Evolutionary conservation across 2,888 invertebrate species (phyloP).

Genomic region (Dryobotodes eremita): DNA sequence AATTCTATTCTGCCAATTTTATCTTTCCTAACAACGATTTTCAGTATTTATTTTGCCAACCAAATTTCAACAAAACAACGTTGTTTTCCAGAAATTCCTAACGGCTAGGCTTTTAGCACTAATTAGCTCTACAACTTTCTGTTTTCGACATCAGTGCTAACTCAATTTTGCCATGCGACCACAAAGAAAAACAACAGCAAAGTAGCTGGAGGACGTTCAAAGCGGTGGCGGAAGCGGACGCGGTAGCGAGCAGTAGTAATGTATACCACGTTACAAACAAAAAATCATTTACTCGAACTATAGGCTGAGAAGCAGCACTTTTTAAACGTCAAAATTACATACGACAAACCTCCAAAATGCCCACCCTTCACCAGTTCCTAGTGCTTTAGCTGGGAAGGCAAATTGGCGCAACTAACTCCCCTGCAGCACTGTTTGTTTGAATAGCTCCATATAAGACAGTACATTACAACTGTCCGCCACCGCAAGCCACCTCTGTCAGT

Average conservation of each 20-base stretch:
- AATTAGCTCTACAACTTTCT: constrained; percentile 19
- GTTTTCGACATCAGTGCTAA: constrained; percentile 29
- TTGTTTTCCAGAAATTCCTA: constrained; percentile 25
- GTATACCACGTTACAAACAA: too few species aligned
- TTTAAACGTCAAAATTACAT: too few species aligned
- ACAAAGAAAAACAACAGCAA: constrained; percentile 43
- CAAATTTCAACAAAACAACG: constrained; percentile 30
- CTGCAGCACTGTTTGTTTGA: not conserved
- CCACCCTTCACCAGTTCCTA: too few species aligned
- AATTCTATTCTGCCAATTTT: not conserved
- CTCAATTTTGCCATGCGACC: not conserved
- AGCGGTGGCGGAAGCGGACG: not conserved
- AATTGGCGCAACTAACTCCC: too few species aligned
- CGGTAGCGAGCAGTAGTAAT: too few species aligned
- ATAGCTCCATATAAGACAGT: not conserved
- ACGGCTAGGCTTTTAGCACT: constrained; percentile 41
- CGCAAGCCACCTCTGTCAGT: not conserved
- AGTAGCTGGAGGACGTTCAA: not conserved
- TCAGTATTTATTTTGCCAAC: not conserved
- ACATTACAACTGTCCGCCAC: not conserved
- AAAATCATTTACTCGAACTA: too few species aligned
- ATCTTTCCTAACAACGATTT: not conserved
- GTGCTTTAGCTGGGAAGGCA: too few species aligned
- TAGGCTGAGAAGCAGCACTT: too few species aligned
- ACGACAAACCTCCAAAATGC: too few species aligned